A percentile compares a stretch with the other conserved stretches of the same genome.
Conservation (phyloP, 2,888 invertebrate species). For the Melanotus villosus region DNA sequence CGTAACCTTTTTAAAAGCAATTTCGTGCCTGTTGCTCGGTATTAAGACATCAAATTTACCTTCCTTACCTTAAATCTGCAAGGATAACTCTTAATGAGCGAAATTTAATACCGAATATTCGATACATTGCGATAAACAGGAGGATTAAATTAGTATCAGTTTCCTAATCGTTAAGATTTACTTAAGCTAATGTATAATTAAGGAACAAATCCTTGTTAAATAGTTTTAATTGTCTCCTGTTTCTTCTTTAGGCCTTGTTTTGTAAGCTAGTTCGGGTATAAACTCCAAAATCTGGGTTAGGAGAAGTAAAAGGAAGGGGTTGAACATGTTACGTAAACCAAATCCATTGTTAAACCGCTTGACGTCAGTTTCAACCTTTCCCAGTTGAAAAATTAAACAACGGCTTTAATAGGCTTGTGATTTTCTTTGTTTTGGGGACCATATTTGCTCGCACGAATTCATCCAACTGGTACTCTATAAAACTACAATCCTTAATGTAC, state of each 20-base stretch:
- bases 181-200: conserved; percentile 8
- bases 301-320: too few relatives aligned
- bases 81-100: conserved; percentile 6
- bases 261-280: background rate
- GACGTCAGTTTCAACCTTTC: background rate
- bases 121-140: too few relatives aligned
- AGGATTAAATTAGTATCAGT: conserved; percentile 17
- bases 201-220: background rate
- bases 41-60: too few relatives aligned
- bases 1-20: background rate
- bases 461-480: background rate
- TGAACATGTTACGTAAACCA: conserved; percentile 1
- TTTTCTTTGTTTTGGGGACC: background rate
- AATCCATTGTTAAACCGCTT: conserved; percentile 15
- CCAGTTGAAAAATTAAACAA: conserved; percentile 1
- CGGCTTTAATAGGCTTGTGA: background rate
- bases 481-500: too few relatives aligned
- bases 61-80: too few relatives aligned
- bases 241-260: background rate
- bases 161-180: conserved; percentile 16
- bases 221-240: background rate
- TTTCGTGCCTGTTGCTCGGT: too few relatives aligned
- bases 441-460: background rate
- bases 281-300: background rate
- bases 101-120: too few relatives aligned